phyloP scores from a whole-genome alignment of 2,888 invertebrate species.

The Teinopalpus imperialis region DNA sequence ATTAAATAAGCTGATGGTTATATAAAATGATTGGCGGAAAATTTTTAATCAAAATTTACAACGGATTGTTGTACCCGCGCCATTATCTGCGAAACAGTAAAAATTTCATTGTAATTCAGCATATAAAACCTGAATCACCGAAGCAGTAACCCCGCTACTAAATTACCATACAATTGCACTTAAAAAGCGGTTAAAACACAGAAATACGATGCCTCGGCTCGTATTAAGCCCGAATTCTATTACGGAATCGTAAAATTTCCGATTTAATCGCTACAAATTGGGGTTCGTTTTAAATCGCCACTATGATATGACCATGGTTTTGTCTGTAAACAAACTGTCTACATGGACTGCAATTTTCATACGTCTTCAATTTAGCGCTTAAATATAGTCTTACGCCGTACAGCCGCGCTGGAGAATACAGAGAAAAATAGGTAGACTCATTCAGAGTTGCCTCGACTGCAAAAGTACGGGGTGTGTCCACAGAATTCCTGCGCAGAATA shows the following conservation, averaged over 20 bases:
- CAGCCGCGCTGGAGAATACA: too few relatives aligned
- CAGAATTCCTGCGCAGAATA: too few relatives aligned
- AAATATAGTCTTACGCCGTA: too few relatives aligned
- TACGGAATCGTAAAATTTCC: slow-evolving; percentile 33
- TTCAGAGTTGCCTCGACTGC: too few relatives aligned
- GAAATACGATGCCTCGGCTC: slow-evolving; percentile 25
- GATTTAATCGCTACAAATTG: slow-evolving; percentile 31
- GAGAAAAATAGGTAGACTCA: too few relatives aligned
- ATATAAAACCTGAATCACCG: slow-evolving; percentile 26
- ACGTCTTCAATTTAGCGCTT: too few relatives aligned
- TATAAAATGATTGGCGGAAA: slow-evolving; percentile 7
- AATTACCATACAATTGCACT: slow-evolving; percentile 31
- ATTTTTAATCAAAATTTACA: slow-evolving; percentile 20
- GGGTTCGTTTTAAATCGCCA: slow-evolving; percentile 11
- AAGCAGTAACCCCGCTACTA: slow-evolving; percentile 27
- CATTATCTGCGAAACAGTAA: slow-evolving; percentile 21
- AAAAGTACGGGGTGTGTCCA: too few relatives aligned
- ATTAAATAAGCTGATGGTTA: too few relatives aligned
- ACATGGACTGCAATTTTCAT: too few relatives aligned
- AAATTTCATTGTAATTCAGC: slow-evolving; percentile 29
- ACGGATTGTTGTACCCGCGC: slow-evolving; percentile 10
- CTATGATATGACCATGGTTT: background rate
- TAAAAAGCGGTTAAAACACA: slow-evolving; percentile 27
- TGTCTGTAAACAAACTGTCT: too few relatives aligned
- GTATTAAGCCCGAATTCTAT: slow-evolving; percentile 33